Evolutionary conservation across 1,140 invertebrate genomes (phyloP).

Genomic region (Eumaeus atala): DNA sequence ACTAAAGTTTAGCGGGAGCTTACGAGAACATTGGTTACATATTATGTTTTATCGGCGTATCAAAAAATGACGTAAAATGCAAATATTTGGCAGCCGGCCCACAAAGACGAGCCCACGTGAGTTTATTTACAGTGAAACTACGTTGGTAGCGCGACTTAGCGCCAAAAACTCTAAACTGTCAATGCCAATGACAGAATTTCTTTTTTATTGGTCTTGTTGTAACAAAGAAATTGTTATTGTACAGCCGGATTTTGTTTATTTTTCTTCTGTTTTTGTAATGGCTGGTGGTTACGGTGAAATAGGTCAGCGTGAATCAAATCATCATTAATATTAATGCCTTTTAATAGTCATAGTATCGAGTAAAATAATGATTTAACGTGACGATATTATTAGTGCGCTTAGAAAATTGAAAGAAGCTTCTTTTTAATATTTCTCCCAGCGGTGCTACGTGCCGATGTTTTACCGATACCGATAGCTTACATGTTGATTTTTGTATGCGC

Average conservation of each 20-base stretch:
- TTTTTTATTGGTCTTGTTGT: background rate
- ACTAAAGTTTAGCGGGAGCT: too few relatives aligned
- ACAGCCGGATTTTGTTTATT: background rate
- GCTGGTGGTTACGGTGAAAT: background rate
- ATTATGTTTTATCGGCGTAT: background rate
- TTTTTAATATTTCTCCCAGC: too few relatives aligned
- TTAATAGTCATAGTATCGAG: background rate
- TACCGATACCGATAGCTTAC: too few relatives aligned
- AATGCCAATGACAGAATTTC: background rate
- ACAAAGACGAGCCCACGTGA: background rate
- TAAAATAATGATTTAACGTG: background rate
- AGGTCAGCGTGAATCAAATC: background rate
- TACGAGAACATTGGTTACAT: too few relatives aligned
- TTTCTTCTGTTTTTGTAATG: conserved; percentile 1
- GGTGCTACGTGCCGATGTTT: too few relatives aligned
- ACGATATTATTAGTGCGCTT: too few relatives aligned
- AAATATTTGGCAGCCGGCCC: conserved; percentile 3
- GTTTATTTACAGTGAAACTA: conserved; percentile 2
- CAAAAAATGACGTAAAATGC: conserved; percentile 4
- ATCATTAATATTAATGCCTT: background rate
- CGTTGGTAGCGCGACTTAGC: background rate
- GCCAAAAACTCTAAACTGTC: conserved; percentile 1
- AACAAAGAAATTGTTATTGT: too few relatives aligned
- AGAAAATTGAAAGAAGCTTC: too few relatives aligned
- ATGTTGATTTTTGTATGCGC: too few relatives aligned